Evolutionary conservation across 2,888 invertebrate species (phyloP), one percentile per base, ranked within the genome.

Genomic region (Diarsia rubi): DNA sequence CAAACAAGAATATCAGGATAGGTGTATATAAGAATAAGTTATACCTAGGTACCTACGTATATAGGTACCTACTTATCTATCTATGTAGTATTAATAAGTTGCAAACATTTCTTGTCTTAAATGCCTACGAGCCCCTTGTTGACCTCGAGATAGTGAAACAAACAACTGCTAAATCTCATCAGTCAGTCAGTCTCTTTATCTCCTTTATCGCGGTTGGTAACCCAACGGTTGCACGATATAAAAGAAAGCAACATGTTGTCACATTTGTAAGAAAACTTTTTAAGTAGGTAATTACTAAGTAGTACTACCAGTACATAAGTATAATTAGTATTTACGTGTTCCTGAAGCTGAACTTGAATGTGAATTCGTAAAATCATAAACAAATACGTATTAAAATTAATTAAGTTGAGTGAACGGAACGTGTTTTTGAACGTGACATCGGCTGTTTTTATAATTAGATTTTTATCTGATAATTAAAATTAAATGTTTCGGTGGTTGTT

Each of bases 131-230:
- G 75, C 74, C 81, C 83, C 86, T 73, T 67, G 92, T 88, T 90
- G 90, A 91, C 93, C 93, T 92, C 89, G 92, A 85, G 86, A 87
- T 86, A 74, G 83, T 82, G 85, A 88, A 84, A 88, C 87, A 90
- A 90, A 90, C 89, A 90, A 91, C 74, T 73, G 78, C n/a, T 54
- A 71, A 82, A 83, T 67, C 59, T 63, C 83, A 73, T 83, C 75
- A 69, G 76, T 82, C 75, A 69, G 76, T 82, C 73, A 77, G 77
- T 88, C 80, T 86, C 86, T 90, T 83, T 92, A 90, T 90, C 90
- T 84, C 62, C 84, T 87, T 88, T 91, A 91, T 90, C 89, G 85
- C 79, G 75, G 83, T 75, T 83, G 80, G 86, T 85, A 89, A 89
- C 86, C 84, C 72, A 80, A 60, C 52, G 21, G 49, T 77, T 74